Evolutionary conservation across 2,113 vertebrate species (phyloP), one percentile per base, ranked within the genome.

Genomic region (Garra rufa): DNA sequence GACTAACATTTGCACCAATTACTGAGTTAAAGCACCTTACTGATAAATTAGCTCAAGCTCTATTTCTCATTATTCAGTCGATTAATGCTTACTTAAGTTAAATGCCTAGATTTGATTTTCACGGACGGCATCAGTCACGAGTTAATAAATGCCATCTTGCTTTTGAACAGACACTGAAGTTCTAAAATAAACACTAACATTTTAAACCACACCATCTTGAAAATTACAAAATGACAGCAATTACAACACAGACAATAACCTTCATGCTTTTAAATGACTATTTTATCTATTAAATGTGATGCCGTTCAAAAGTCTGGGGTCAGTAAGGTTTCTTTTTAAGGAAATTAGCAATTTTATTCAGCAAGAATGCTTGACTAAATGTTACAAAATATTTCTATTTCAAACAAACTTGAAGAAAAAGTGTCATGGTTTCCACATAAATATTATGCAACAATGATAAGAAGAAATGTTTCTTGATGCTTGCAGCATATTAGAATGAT

Each of bases 31-130:
- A 77, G n/a, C 75, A 57, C 52, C 28, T n/a, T 24, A 15, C 30
- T 41, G 28, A 57, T 77, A 41, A 77, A 77, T 59, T 9, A 59
- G 34, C 28, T 41, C 30, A 34, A 76, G 34, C n/a, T 26, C 55
- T 44, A 17, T 43, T 43, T 38, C 34, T 78, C 38, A 61, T 78
- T 78, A 61, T 26, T 44, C 76, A 78, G 38, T 61, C 55, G 9
- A 44, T 44, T 61, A 61, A 61, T 28, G 34, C n/a, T 78, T 28
- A 44, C 13, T 44, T 28, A 44, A 78, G 38, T 78, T 78, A 61
- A 61, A 9, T 24, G 38, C 38, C 38, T 61, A 61, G n/a, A 78
- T 78, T 78, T 61, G 34, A 63, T 78, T 24, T 78, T 61, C 38
- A 61, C 61, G 13, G 52, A 44, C 3, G 1, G 11, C 6, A 59